Percentiles rank a stretch among this genome's conserved stretches.
Conservation (phyloP, 2,113 vertebrate species). For the Eptesicus fuscus region DNA sequence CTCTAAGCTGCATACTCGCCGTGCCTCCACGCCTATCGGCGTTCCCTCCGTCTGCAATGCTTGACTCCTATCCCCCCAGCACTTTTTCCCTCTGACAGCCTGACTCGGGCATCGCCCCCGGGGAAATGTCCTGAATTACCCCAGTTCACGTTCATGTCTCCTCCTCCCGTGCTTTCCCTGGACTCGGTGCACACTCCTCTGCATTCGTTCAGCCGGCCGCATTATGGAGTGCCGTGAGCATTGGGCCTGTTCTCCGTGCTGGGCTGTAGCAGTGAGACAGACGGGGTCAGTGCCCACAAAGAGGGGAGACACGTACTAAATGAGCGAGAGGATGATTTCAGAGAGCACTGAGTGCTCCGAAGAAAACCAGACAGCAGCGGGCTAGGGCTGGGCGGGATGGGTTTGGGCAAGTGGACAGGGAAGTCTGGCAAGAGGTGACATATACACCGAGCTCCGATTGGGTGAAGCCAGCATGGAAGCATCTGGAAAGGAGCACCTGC, state of each 20-base stretch:
- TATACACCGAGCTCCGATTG: neutral
- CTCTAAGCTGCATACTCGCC: fast-evolving
- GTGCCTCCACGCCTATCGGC: neutral
- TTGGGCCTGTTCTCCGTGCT: neutral
- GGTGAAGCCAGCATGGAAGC: neutral
- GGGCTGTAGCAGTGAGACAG: neutral
- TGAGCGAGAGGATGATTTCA: neutral
- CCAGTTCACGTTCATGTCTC: neutral
- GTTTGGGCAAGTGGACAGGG: neutral
- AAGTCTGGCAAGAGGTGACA: neutral
- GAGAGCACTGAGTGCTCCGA: neutral
- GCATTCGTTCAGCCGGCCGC: neutral
- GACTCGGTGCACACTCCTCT: neutral
- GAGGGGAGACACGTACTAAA: neutral
- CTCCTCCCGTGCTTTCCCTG: neutral
- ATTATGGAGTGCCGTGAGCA: fast-evolving
- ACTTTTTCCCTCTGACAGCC: neutral
- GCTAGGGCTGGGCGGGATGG: neutral
- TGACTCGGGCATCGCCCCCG: neutral
- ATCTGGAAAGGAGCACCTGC: neutral
- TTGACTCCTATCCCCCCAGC: neutral
- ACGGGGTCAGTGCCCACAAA: neutral
- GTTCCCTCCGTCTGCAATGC: neutral
- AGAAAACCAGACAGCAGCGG: neutral
- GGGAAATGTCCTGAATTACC: neutral